Evolutionary conservation across 1,140 invertebrate genomes (phyloP), one percentile per base, ranked within the genome.

Genomic region (Cepaea nemoralis): DNA sequence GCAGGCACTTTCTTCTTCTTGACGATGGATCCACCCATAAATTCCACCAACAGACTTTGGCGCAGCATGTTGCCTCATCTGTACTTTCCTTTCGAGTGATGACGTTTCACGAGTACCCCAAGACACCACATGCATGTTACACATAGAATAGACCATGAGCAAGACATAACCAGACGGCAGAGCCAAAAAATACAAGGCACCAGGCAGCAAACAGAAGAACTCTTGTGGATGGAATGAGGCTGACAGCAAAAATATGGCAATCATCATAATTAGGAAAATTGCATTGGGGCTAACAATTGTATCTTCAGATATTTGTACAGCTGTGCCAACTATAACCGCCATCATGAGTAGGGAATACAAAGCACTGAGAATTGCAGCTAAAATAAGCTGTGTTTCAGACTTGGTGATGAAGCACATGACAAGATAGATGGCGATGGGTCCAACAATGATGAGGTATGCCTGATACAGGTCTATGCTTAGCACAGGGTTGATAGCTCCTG

Each of bases 111-210:
- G 92, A 0, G 97, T 99, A 24, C 97, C 98, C 98, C 98, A 99
- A 0, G 98, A 96, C 82, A 99, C 98, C 69, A 98, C 96, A 89
- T 99, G 99, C 81, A 99, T 92, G 92, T 99, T 99, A 90, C 98
- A 98, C 85, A 99, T 95, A 14, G 97, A 99, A 91, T 99, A 99
- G 42, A 99, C 94, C 90, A 99, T 98, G 85, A 99, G 93, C 33
- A 99, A 94, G 81, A 99, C 93, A 93, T 99, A 99, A 95, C 99
- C 99, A 87, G 97, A 98, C 0, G 98, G 98, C 86, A 99, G 99
- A 71, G 97, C 98, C 6, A 99, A 93, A 69, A 99, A 94, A 91
- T 99, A 99, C 84, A 99, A 95, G 5, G 97, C 93, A 86, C 97
- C 97, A 31, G 96, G 97, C 16, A 98, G 94, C 82, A 99, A 96